phyloP scores from a whole-genome alignment of 2,113 vertebrate species.

The Naja naja region DNA sequence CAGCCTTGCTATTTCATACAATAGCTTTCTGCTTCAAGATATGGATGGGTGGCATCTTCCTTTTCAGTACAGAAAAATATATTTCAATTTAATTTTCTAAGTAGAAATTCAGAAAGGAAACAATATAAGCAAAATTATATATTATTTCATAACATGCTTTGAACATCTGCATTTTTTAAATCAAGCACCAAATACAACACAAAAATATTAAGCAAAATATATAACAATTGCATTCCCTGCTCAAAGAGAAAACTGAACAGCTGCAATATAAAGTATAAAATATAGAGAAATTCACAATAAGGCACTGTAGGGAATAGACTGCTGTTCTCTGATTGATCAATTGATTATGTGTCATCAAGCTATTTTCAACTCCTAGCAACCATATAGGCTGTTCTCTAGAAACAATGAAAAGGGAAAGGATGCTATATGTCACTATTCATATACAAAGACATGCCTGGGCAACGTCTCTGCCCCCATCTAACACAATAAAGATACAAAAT shows the following conservation, averaged over 20 bases:
- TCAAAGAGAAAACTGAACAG: neutral
- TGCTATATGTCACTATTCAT: neutral
- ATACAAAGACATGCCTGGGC: neutral
- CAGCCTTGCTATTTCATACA: slow-evolving; percentile 44
- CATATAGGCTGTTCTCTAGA: neutral
- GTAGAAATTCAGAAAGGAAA: neutral
- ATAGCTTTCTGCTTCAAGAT: slow-evolving; percentile 62
- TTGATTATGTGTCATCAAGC: neutral
- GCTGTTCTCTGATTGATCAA: neutral
- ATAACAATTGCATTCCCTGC: neutral
- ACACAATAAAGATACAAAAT: neutral
- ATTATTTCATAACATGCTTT: neutral
- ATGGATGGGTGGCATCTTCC: slow-evolving; percentile 52
- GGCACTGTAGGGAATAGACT: neutral
- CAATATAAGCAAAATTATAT: neutral
- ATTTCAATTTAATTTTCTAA: neutral
- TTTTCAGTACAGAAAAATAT: slow-evolving; percentile 16
- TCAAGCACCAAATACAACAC: neutral
- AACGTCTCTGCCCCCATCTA: neutral
- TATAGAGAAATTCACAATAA: neutral
- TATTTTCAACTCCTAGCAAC: neutral
- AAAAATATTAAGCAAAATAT: neutral
- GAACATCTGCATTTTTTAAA: neutral
- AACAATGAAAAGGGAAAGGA: neutral
- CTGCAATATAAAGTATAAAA: neutral